Conservation (phyloP, 2,797 vertebrate genomes). For the Sebastes matsubarae region DNA sequence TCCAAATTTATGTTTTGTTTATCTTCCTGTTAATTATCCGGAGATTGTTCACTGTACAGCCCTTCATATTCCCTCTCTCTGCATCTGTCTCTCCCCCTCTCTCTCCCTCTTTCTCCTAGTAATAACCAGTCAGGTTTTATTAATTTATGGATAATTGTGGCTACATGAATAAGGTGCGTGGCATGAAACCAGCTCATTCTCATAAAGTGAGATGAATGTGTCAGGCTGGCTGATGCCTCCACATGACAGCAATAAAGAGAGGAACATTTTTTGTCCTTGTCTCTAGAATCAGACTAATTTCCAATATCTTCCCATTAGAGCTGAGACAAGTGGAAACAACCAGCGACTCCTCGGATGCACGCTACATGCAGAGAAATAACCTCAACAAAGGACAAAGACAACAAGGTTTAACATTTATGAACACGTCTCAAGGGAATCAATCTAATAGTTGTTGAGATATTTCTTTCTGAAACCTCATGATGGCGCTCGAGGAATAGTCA, state of each 20-base stretch:
- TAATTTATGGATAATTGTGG: conserved; percentile 85
- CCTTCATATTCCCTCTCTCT: conserved; percentile 82
- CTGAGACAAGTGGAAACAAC: conserved; percentile 42
- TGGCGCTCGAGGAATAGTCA: background rate
- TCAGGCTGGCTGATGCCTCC: conserved; percentile 49
- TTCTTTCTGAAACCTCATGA: background rate
- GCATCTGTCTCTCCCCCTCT: conserved; percentile 51
- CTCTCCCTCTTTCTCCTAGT: conserved; percentile 64
- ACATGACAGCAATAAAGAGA: conserved; percentile 63
- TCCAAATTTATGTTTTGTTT: conserved; percentile 99
- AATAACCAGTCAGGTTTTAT: conserved; percentile 93
- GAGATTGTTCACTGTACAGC: conserved; percentile 98
- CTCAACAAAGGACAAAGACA: conserved; percentile 9
- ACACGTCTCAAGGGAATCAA: background rate
- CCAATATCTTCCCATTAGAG: conserved; percentile 67
- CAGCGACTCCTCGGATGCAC: conserved; percentile 4
- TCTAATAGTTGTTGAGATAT: background rate
- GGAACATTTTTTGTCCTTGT: conserved; percentile 46
- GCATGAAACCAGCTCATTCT: conserved; percentile 69
- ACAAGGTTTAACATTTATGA: background rate
- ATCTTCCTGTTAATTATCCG: conserved; percentile 99
- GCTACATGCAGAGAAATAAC: conserved; percentile 10
- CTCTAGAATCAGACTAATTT: conserved; percentile 69
- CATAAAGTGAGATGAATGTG: conserved; percentile 76
- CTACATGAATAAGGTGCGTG: conserved; percentile 78